Conservation (phyloP, 2,888 invertebrate species). For the Dynastes tityus region DNA sequence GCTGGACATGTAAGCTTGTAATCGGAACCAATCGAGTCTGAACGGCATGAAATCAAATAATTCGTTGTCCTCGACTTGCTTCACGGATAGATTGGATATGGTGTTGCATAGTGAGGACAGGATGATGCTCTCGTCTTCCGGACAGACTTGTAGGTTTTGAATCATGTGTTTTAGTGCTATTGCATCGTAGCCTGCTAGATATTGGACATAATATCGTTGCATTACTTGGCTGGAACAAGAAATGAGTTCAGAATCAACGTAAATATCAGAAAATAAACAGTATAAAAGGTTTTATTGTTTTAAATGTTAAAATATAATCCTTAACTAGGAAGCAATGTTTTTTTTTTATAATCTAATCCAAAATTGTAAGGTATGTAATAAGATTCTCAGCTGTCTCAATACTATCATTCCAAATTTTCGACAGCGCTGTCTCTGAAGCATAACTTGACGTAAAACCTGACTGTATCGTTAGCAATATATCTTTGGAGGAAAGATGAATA, state of each 20-base stretch:
- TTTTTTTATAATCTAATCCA: no score
- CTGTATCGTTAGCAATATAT: no score
- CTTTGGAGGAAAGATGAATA: no score
- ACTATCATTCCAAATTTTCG: no score
- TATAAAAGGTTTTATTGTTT: no score
- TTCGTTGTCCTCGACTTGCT: constrained; percentile 97
- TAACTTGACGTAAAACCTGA: no score
- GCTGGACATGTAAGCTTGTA: constrained; percentile 95
- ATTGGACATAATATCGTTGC: constrained; percentile 96
- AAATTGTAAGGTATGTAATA: no score
- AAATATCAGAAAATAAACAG: no score
- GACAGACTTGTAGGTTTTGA: constrained; percentile 87
- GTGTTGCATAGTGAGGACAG: constrained; percentile 93
- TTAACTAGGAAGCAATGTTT: no score
- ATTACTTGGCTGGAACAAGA: constrained; percentile 71
- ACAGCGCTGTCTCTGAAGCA: no score
- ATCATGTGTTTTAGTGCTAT: constrained; percentile 89
- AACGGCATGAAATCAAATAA: constrained; percentile 96
- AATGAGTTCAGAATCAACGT: neutral
- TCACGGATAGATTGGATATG: constrained; percentile 88
- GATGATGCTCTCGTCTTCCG: constrained; percentile 96
- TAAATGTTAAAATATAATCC: no score
- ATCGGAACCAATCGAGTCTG: constrained; percentile 94
- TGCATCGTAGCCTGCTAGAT: constrained; percentile 96
- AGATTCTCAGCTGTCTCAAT: no score